Evolutionary conservation across 2,113 vertebrate species (phyloP).

Genomic region (Channa maculata): DNA sequence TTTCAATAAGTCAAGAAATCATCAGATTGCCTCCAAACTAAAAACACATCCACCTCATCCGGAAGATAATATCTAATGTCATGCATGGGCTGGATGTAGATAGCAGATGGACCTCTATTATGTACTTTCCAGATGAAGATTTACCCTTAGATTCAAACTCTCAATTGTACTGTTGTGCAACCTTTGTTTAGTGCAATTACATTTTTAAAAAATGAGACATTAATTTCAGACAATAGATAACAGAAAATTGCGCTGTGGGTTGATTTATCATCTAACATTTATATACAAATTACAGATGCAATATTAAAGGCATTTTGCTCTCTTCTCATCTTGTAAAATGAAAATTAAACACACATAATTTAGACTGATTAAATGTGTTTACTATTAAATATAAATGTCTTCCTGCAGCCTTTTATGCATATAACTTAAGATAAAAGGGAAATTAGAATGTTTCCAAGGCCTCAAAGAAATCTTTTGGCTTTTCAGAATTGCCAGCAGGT

Average conservation of each 20-base stretch:
- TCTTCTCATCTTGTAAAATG: constrained; percentile 10
- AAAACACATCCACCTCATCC: constrained; percentile 67
- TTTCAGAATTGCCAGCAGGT: constrained; percentile 58
- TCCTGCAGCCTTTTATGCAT: constrained; percentile 50
- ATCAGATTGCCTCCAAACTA: constrained; percentile 68
- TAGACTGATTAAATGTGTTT: constrained; percentile 25
- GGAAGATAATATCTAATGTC: constrained; percentile 69
- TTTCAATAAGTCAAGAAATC: constrained; percentile 79
- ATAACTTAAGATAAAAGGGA: constrained; percentile 30
- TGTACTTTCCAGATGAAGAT: constrained; percentile 75
- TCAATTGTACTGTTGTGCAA: constrained; percentile 18
- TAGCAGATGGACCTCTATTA: constrained; percentile 71
- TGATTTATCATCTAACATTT: no score
- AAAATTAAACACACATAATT: not conserved
- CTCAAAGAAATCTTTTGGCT: constrained; percentile 23
- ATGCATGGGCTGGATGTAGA: constrained; percentile 64
- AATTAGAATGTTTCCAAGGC: constrained; percentile 34
- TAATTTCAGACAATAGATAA: not conserved
- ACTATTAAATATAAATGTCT: constrained; percentile 31
- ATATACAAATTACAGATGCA: not conserved
- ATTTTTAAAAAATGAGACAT: constrained; percentile 38
- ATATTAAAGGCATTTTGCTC: constrained; percentile 10
- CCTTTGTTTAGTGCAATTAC: constrained; percentile 23
- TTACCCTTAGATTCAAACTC: constrained; percentile 52
- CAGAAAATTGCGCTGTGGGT: not conserved